A percentile compares a stretch with the other conserved stretches of the same genome.
Conservation (phyloP, 2,113 vertebrate genomes). For the Mastomys coucha region DNA sequence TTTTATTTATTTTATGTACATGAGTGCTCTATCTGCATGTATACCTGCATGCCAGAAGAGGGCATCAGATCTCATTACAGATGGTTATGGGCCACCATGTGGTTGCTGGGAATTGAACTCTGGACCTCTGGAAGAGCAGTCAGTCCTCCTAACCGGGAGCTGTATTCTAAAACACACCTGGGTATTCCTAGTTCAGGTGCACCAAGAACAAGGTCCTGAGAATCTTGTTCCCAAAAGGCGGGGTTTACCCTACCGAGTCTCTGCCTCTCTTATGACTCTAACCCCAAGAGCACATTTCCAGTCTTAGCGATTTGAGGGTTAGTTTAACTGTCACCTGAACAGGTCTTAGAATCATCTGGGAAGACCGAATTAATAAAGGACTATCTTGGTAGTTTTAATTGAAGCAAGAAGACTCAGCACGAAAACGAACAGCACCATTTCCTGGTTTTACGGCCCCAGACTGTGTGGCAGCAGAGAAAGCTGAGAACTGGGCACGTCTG, state of each 20-base stretch:
- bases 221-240: background rate
- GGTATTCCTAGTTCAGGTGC: background rate
- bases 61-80: no score
- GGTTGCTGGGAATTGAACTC: no score
- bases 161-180: rapidly evolving
- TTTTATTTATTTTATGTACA: no score
- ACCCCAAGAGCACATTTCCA: background rate
- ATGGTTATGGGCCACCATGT: no score
- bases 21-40: no score
- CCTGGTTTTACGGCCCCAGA: background rate
- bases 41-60: no score
- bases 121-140: no score
- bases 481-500: background rate
- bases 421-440: background rate
- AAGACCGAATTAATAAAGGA: background rate
- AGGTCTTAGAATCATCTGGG: background rate
- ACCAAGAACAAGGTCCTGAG: background rate
- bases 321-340: background rate
- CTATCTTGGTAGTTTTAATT: no score
- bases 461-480: no score
- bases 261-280: background rate
- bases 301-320: background rate
- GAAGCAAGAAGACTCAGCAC: no score
- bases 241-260: background rate
- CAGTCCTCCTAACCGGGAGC: background rate